These are phyloP conservation scores for Phorcus lineatus DNA, from an alignment of 2,888 invertebrate species.

Conservation along the genomic window DNA sequence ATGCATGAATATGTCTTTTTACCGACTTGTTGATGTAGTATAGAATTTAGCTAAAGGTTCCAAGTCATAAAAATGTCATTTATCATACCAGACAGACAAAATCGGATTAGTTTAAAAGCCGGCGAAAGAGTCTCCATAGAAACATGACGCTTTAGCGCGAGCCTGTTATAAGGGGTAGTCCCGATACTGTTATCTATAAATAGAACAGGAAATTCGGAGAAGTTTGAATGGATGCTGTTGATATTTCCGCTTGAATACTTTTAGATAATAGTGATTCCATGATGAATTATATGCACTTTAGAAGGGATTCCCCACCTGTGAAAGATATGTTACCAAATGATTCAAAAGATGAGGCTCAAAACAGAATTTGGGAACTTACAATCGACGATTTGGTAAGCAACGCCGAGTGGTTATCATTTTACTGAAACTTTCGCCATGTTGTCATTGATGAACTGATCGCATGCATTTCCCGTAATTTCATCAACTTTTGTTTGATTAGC, in stretches of 20 bases:
- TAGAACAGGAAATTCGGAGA: constrained; percentile 1
- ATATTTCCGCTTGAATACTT: background rate
- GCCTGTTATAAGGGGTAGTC: background rate
- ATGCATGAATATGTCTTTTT: background rate
- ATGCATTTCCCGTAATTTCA: too few species aligned
- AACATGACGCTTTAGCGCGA: constrained; percentile 28
- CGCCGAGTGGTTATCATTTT: background rate
- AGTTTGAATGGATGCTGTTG: constrained; percentile 1
- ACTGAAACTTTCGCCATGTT: background rate
- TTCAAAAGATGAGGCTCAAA: constrained; percentile 9
- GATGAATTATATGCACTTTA: constrained; percentile 20
- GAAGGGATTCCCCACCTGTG: constrained; percentile 37
- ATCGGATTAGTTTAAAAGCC: background rate
- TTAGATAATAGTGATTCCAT: background rate
- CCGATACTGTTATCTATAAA: constrained; percentile 10
- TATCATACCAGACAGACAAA: background rate
- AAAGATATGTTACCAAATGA: constrained; percentile 22
- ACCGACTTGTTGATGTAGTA: background rate
- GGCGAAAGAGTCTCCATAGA: constrained; percentile 20
- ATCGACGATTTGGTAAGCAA: background rate
- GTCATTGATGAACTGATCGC: too few species aligned
- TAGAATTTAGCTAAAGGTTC: background rate
- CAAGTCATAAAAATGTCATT: background rate
- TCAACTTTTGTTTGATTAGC: too few species aligned
- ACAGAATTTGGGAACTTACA: constrained; percentile 17